Evolutionary conservation across 1,140 invertebrate genomes (phyloP).

Genomic region (Tenebrio molitor): DNA sequence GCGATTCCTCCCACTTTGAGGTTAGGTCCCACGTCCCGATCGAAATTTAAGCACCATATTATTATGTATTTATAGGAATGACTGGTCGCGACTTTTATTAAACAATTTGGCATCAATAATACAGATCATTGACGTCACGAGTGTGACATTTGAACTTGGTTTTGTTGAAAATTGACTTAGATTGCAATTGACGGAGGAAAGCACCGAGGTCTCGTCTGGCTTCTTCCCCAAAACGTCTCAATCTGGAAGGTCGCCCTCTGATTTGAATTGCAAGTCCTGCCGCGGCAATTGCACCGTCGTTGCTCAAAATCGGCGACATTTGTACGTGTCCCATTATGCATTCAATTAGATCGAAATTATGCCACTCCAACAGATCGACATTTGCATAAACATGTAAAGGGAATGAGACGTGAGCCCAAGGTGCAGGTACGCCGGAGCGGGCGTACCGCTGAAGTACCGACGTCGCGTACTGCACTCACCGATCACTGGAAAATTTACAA

Average conservation of each 20-base stretch:
- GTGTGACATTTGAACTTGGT: constrained; percentile 41
- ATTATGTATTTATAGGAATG: constrained; percentile 33
- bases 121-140: constrained; percentile 45
- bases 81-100: constrained; percentile 35
- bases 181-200: constrained; percentile 22
- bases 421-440: not conserved
- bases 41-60: constrained; percentile 21
- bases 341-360: constrained; percentile 21
- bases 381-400: constrained; percentile 30
- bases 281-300: constrained; percentile 5
- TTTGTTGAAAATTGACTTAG: constrained; percentile 18
- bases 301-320: constrained; percentile 8
- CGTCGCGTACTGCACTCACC: too few species aligned
- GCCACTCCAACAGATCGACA: not conserved
- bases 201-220: too few species aligned
- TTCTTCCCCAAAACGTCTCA: too few species aligned
- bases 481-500: too few species aligned
- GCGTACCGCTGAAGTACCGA: too few species aligned
- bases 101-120: constrained; percentile 44
- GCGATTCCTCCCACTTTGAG: constrained; percentile 8
- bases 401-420: constrained; percentile 18
- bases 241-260: not conserved
- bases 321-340: constrained; percentile 25
- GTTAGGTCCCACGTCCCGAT: constrained; percentile 12
- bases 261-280: constrained; percentile 6